Base-by-base conservation (phyloP, 2,888 invertebrate species). In the Philaethria dido region DNA sequence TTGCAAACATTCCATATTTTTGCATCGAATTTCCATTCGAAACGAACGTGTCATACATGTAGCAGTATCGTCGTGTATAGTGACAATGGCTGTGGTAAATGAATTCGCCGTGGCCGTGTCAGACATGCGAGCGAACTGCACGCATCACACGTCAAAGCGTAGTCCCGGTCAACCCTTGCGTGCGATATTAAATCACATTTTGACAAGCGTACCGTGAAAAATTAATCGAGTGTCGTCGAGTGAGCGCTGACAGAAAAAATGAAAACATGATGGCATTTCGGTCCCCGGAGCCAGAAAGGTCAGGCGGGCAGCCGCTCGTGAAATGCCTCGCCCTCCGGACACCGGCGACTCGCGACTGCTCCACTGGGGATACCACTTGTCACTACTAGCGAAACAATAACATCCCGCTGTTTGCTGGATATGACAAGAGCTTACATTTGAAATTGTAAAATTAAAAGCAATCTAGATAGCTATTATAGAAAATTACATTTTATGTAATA, bases 151-250 rank as follows among this genome's bases (percentile, higher is more conserved):
- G 87, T 90, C 90, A 91, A 90, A 92, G 91, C 85, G 76, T 77
- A 75, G 74, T 79, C 77, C 76, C 78, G 80, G 77, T 77, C 81
- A 78, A 82, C 88, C 88, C 87, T 82, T 79, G 80, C 83, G 81
- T 77, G 78, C 83, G 80, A 83, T 88, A 89, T 90, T 88, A 89
- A 92, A 92, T 92, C 92, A 90, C 87, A 88, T 92, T 90, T 91
- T 92, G 91, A 92, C 92, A 92, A 89, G 90, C 89, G 91, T 89
- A 89, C 91, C 92, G 88, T 92, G 92, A 88, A 91, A 88, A 92
- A 92, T 91, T 92, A 91, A 92, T 92, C 92, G 89, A 90, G 88
- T 91, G 86, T 85, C 90, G 88, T 88, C 80, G 87, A 86, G 86
- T 87, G 84, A 79, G 80, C 81, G 50, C 64, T 78, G 78, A 81